Percentiles rank a stretch among this genome's conserved stretches.
Evolutionary conservation across 2,113 vertebrate species (phyloP).

Genomic region (Mobula birostris): DNA sequence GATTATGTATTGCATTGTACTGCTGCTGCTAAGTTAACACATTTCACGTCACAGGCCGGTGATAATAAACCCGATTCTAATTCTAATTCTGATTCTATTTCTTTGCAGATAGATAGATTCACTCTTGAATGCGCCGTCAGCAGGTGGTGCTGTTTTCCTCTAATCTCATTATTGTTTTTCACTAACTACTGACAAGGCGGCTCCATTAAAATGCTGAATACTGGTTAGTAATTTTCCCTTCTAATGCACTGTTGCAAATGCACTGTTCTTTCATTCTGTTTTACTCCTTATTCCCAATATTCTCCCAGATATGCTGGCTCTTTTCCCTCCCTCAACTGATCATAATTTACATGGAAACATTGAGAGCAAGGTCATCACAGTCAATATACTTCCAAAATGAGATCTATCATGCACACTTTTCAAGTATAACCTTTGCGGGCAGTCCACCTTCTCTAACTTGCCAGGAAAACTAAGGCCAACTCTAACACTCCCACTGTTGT

Average conservation of each 20-base stretch:
- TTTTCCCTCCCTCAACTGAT: neutral
- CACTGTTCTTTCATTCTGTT: neutral
- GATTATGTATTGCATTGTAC: too few species aligned
- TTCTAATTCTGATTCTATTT: neutral
- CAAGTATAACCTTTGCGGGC: neutral
- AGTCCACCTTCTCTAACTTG: neutral
- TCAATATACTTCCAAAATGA: neutral
- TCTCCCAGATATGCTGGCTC: neutral
- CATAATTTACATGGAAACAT: too few species aligned
- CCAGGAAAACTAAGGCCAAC: neutral
- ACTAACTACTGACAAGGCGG: neutral
- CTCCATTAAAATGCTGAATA: neutral
- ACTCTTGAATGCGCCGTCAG: neutral
- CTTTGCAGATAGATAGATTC: neutral
- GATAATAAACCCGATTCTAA: too few species aligned
- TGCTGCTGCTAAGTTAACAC: too few species aligned
- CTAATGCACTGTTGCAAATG: neutral
- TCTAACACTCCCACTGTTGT: neutral
- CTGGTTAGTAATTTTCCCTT: neutral
- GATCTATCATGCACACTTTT: neutral
- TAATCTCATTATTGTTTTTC: neutral
- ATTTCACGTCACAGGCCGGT: too few species aligned
- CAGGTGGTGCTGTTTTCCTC: constrained; percentile 20
- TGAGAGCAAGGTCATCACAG: neutral
- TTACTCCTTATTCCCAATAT: neutral